Evolutionary conservation across 2,797 vertebrate species (phyloP), one percentile per base, ranked within the genome.

Genomic region (Molossus alvarezi): DNA sequence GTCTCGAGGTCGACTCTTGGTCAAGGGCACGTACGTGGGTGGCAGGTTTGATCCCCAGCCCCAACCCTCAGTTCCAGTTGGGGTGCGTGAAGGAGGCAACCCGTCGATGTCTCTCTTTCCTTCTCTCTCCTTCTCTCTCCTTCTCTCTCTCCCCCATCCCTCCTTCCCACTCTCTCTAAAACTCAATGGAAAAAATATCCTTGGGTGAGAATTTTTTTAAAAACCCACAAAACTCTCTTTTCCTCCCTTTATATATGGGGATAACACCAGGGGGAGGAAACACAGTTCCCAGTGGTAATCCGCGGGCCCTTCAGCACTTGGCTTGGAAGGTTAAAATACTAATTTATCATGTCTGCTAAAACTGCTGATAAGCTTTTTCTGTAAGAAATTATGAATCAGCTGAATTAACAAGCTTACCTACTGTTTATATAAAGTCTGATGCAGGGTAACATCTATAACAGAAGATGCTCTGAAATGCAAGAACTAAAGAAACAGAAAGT

Each of bases 261-360:
- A 69, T 77, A 71, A 45, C 14, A 58, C 3, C 20, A 80, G 55
- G n/a, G 33, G 5, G 27, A 25, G 67, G 55, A 8, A 48, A 53
- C 13, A 41, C 3, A 1, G n/a, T 67, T 67, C 27, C n/a, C 20
- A n/a, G 6, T 37, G 71, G 25, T 81, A 23, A 94, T 88, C 48
- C 18, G 75, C 81, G 62, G 33, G 10, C 14, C 37, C 60, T 65
- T 55, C n/a, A 55, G 45, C 37, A 90, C 21, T 51, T 86, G 81
- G 33, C 80, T 96, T 76, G 69, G 65, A 92, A 94, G 57, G 41
- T 72, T 65, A 62, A 27, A 27, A 18, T 80, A 90, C 91, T 92
- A 84, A 88, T 84, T 76, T 88, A 90, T 80, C 48, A 58, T 65
- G 48, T 94, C 75, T 95, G 93, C 75, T 90, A 75, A 94, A 87